phyloP scores from a whole-genome alignment of 2,888 invertebrate genomes.

The Digitonthophagus gazella region DNA sequence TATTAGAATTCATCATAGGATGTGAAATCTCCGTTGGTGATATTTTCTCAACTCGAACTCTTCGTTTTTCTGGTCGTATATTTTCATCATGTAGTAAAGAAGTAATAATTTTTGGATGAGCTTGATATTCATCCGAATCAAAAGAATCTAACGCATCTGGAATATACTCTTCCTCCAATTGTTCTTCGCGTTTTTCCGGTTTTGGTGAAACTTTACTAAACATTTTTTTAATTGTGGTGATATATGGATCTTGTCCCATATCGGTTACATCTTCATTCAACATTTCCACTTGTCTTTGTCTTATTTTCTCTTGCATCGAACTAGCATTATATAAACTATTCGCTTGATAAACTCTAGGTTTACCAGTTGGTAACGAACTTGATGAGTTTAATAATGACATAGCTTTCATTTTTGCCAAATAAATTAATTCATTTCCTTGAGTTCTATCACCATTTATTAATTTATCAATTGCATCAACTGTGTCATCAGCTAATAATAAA shows the following conservation, averaged over 20 bases:
- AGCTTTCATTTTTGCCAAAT: neutral
- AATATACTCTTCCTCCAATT: neutral
- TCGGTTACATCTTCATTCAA: too few relatives aligned
- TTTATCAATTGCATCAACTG: constrained; percentile 8
- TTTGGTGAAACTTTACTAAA: neutral
- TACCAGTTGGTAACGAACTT: neutral
- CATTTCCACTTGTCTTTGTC: neutral
- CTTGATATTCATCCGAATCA: neutral
- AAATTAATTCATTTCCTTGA: neutral
- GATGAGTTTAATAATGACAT: neutral
- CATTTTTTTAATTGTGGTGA: neutral
- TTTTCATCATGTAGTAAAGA: neutral
- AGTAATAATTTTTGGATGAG: neutral
- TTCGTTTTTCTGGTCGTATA: neutral
- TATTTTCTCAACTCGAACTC: neutral
- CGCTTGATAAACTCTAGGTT: too few relatives aligned
- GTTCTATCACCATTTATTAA: constrained; percentile 8
- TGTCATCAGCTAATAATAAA: neutral
- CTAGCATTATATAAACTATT: too few relatives aligned
- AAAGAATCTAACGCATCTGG: neutral
- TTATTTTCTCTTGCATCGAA: neutral
- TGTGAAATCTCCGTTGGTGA: neutral
- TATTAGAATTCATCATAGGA: neutral
- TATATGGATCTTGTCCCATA: neutral
- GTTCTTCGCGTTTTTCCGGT: neutral